Conservation (phyloP, 2,888 invertebrate species). For the Drosophila paranaensis region DNA sequence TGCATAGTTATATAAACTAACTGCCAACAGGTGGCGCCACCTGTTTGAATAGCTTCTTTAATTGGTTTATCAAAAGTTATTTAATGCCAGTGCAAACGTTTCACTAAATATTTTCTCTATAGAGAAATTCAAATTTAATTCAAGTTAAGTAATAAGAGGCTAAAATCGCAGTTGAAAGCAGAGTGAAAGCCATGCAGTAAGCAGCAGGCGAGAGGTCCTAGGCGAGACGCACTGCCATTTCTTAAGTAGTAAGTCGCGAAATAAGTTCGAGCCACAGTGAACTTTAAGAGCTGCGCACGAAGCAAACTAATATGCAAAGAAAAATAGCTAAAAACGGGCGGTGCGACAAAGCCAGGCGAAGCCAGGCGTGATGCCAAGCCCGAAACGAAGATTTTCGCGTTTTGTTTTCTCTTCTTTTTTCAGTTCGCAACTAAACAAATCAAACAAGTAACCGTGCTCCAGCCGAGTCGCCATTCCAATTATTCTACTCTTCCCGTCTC, state of each 20-base stretch:
- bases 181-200: not conserved
- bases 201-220: not conserved
- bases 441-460: not conserved
- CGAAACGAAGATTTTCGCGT: conserved; percentile 5
- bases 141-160: not conserved
- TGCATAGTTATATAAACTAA: not conserved
- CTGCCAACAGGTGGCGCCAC: conserved; percentile 18
- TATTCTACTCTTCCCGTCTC: not conserved
- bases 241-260: not conserved
- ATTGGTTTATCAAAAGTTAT: not conserved
- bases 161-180: not conserved
- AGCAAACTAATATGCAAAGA: conserved; percentile 13
- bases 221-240: not conserved
- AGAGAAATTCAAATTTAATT: not conserved
- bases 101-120: not conserved
- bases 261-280: not conserved
- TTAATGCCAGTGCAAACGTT: not conserved
- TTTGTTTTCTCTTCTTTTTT: not conserved
- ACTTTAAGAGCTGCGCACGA: conserved; percentile 3
- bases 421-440: conserved; percentile 3
- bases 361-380: conserved; percentile 1
- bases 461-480: conserved; percentile 3
- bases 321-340: conserved; percentile 1
- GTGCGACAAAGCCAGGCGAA: conserved; percentile 1
- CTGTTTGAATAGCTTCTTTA: not conserved